These are phyloP conservation scores for Anthopleura xanthogrammica DNA, from an alignment of 92 coral and sea anemone genomes.

Conservation along the genomic window DNA sequence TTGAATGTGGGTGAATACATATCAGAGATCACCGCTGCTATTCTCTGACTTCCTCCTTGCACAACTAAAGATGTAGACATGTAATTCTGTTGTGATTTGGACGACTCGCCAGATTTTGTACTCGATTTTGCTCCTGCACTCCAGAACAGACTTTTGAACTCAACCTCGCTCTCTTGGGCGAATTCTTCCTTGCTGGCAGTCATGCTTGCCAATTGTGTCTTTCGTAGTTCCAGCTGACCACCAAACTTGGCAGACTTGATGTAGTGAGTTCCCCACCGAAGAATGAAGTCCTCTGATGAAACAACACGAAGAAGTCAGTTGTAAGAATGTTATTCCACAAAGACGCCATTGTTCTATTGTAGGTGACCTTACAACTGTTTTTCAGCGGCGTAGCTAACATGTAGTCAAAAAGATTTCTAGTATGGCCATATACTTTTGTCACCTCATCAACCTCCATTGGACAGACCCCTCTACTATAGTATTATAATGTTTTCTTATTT, in stretches of 20 bases:
- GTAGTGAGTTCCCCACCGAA: constrained; percentile 29
- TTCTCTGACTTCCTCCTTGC: constrained; percentile 47
- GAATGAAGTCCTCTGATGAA: constrained; percentile 6
- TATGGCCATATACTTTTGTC: too few species aligned
- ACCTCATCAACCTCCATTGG: too few species aligned
- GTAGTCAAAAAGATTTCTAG: too few species aligned
- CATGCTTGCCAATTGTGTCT: constrained; percentile 33
- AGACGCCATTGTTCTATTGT: not conserved
- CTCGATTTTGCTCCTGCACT: constrained; percentile 55
- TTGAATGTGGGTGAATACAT: constrained; percentile 55
- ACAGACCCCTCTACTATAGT: too few species aligned
- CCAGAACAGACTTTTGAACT: constrained; percentile 46
- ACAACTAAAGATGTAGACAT: constrained; percentile 45
- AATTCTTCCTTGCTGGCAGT: constrained; percentile 38
- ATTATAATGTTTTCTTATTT: too few species aligned
- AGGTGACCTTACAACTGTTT: too few species aligned
- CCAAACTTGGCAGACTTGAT: constrained; percentile 57
- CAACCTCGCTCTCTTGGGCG: constrained; percentile 47
- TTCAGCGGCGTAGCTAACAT: too few species aligned
- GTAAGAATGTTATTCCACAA: not conserved
- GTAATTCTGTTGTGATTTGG: constrained; percentile 23
- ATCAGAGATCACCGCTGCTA: constrained; percentile 51
- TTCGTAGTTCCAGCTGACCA: constrained; percentile 52
- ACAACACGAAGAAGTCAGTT: not conserved
- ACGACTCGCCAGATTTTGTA: constrained; percentile 18